phyloP scores from a whole-genome alignment of 2,113 vertebrate genomes.

The human (Homo sapiens) region GRCh38 chr11:88781001-88781500 shows the following conservation, averaged over 20 bases:
- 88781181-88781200: background rate
- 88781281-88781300: background rate
- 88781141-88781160: background rate
- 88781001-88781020: background rate
- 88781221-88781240: background rate
- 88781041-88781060: background rate
- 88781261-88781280: background rate
- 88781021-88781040: background rate
- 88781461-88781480: background rate
- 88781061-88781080: background rate
- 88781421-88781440: background rate
- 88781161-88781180: background rate
- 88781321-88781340: background rate
- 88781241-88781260: background rate
- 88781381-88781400: background rate
- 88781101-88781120: background rate
- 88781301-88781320: background rate
- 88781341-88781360: background rate
- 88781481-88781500: background rate
- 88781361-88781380: background rate
- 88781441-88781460: background rate
- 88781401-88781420: background rate
- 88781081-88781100: background rate
- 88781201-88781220: background rate
- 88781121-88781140: background rate